Conservation (phyloP, 2,797 vertebrate genomes). For the Intellagama lesueurii region DNA sequence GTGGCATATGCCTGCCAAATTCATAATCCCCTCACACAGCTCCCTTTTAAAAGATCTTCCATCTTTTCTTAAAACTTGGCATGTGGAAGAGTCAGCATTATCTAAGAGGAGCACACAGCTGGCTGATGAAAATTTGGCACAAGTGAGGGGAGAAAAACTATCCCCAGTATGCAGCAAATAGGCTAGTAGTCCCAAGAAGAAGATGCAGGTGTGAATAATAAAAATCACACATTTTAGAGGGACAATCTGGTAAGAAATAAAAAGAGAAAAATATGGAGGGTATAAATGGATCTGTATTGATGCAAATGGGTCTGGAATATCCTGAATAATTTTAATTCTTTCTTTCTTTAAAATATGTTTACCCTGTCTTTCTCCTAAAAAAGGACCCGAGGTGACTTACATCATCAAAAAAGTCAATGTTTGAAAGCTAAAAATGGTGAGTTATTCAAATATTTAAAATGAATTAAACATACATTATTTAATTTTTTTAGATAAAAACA, state of each 20-base stretch:
- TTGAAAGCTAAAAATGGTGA: no score
- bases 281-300: background rate
- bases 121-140: background rate
- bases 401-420: no score
- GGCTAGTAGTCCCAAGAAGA: background rate
- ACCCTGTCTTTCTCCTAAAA: no score
- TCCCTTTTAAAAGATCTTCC: background rate
- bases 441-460: no score
- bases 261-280: background rate
- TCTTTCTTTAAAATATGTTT: no score
- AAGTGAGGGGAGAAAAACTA: background rate
- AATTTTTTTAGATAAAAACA: no score
- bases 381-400: no score
- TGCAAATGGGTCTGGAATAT: background rate
- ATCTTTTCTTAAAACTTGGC: background rate
- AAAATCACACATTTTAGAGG: background rate
- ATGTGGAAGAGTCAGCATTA: background rate
- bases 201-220: background rate
- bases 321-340: background rate
- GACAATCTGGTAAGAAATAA: background rate
- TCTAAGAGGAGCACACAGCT: background rate
- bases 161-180: background rate
- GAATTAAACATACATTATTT: no score
- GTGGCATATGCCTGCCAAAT: background rate
- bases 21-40: conserved; percentile 16